phyloP scores from a whole-genome alignment of 2,888 invertebrate genomes.

The Noctua pronuba region DNA sequence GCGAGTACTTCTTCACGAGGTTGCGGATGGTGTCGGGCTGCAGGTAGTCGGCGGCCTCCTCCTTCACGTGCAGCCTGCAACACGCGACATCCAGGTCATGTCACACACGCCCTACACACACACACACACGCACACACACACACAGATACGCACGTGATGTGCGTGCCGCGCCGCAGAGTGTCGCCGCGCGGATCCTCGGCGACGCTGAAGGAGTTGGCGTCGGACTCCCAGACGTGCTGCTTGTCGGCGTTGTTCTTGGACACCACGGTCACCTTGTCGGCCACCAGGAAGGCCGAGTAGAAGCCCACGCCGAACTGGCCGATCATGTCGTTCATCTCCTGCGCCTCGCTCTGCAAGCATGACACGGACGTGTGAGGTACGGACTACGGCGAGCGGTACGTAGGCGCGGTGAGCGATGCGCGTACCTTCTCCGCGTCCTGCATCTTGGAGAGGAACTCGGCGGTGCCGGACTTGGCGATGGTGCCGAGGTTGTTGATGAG shows the following conservation, averaged over 20 bases:
- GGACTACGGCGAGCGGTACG: not conserved
- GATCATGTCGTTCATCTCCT: constrained; percentile 98
- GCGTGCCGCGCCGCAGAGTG: constrained; percentile 97
- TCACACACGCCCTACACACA: too few relatives aligned
- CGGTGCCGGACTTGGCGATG: constrained; percentile 99
- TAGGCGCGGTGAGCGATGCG: not conserved
- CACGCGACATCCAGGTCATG: not conserved
- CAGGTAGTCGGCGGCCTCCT: constrained; percentile 98
- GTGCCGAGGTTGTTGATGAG: constrained; percentile 99
- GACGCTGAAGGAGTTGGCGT: constrained; percentile 97
- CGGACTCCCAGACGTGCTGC: constrained; percentile 99
- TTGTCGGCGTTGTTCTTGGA: constrained; percentile 98
- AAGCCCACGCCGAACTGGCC: constrained; percentile 99
- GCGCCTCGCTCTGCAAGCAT: constrained; percentile 79
- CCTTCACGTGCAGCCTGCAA: constrained; percentile 96
- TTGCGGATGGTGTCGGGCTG: constrained; percentile 97
- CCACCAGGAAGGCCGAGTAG: constrained; percentile 99
- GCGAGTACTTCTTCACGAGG: constrained; percentile 99
- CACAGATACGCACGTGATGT: constrained; percentile 91
- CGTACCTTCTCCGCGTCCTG: constrained; percentile 91
- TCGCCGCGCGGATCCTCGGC: constrained; percentile 98
- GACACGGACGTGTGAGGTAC: not conserved
- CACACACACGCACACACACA: too few relatives aligned
- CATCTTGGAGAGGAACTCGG: constrained; percentile 98
- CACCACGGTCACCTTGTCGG: constrained; percentile 98